A percentile compares a stretch with the other conserved stretches of the same genome.
Conservation (phyloP, 1,140 invertebrate genomes). For the Lordiphosa collinella region DNA sequence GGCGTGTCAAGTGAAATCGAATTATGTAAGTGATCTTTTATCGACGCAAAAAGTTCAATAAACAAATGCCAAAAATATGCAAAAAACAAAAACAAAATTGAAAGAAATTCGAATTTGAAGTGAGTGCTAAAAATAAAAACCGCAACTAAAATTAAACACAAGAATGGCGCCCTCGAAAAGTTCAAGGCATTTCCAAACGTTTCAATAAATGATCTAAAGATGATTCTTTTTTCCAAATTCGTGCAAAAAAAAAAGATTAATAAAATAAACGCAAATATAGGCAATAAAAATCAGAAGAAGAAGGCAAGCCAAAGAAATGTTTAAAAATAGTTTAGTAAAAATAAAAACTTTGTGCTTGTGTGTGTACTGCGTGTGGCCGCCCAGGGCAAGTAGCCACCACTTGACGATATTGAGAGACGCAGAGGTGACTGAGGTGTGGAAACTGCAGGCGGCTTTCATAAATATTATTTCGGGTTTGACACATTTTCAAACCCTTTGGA, state of each 20-base stretch:
- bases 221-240: constrained; percentile 16
- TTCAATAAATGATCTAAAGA: constrained; percentile 36
- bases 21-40: constrained; percentile 65
- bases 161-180: constrained; percentile 24
- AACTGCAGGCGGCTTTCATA: constrained; percentile 35
- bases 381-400: constrained; percentile 37
- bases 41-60: constrained; percentile 32
- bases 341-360: constrained; percentile 28
- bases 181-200: constrained; percentile 39
- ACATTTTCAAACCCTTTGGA: constrained; percentile 30
- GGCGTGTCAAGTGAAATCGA: constrained; percentile 52
- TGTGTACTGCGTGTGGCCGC: constrained; percentile 30
- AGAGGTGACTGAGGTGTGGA: neutral
- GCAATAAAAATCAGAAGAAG: constrained; percentile 25
- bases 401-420: constrained; percentile 9
- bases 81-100: constrained; percentile 2
- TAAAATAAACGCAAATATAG: constrained; percentile 47
- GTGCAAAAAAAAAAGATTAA: constrained; percentile 23
- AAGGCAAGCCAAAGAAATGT: constrained; percentile 39
- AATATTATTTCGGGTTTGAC: constrained; percentile 27
- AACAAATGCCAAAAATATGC: constrained; percentile 13
- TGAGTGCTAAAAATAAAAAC: constrained; percentile 54
- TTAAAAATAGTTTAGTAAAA: constrained; percentile 68
- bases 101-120: constrained; percentile 33
- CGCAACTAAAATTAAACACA: constrained; percentile 49